These are phyloP conservation scores for Heliopora coerulea DNA, from an alignment of 92 coral and sea anemone species.

Conservation along the genomic window DNA sequence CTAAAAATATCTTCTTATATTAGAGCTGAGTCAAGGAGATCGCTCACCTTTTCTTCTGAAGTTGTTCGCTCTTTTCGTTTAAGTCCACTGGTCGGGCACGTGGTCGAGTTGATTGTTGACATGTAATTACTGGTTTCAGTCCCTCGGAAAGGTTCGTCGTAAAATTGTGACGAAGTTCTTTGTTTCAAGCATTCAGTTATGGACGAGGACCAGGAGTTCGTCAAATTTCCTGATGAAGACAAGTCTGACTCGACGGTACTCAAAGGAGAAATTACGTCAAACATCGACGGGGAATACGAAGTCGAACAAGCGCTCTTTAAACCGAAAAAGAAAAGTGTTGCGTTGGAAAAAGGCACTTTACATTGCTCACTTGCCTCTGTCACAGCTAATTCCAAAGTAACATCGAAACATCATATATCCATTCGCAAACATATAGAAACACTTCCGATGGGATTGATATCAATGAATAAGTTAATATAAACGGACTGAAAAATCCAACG, in stretches of 20 bases:
- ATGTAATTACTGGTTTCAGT: neutral
- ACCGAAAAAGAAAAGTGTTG: neutral
- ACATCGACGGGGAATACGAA: neutral
- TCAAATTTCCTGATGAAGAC: neutral
- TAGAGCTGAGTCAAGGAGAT: no score
- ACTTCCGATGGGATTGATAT: no score
- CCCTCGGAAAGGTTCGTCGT: neutral
- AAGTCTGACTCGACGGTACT: neutral
- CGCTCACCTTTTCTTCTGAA: neutral
- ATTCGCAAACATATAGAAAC: no score
- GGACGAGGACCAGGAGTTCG: neutral
- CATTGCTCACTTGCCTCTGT: no score
- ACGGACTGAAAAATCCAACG: no score
- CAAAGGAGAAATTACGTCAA: neutral
- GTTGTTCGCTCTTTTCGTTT: neutral
- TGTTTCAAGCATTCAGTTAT: neutral
- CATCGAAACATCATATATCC: no score
- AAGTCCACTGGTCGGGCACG: neutral
- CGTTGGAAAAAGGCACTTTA: no score
- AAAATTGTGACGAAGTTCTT: neutral
- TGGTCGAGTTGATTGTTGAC: neutral
- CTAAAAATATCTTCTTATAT: no score
- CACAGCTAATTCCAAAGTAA: no score
- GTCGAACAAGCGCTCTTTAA: neutral
- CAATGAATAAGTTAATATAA: no score